phyloP scores from a whole-genome alignment of 2,797 vertebrate genomes.

The Sciurus carolinensis region DNA sequence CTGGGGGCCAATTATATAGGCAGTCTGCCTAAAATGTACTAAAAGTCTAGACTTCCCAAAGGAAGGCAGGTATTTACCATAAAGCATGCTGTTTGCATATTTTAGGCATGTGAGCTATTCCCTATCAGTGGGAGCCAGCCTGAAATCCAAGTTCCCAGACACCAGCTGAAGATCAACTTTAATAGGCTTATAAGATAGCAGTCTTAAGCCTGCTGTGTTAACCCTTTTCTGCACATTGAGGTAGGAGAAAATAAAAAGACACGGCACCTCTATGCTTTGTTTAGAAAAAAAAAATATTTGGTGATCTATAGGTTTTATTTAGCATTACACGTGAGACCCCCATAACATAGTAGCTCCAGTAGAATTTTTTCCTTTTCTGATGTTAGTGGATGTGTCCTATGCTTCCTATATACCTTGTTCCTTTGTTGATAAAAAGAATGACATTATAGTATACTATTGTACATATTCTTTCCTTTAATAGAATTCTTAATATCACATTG shows the following conservation, averaged over 20 bases:
- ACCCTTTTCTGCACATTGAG: constrained; percentile 1
- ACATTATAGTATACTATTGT: neutral
- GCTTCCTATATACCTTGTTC: neutral
- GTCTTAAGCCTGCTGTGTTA: neutral
- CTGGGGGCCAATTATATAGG: neutral
- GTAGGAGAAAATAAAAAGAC: neutral
- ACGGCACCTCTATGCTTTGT: neutral
- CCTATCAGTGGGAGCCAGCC: neutral
- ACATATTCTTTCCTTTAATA: neutral
- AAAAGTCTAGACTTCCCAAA: neutral
- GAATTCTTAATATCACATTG: neutral
- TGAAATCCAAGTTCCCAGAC: neutral
- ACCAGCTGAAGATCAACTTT: neutral
- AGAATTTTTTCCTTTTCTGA: neutral
- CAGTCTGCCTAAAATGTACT: neutral
- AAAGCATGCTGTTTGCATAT: neutral
- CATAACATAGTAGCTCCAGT: neutral
- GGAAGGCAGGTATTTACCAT: neutral
- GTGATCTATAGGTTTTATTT: neutral
- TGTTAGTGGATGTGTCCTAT: neutral
- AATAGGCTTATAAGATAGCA: neutral
- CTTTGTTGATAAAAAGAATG: neutral
- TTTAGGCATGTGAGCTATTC: neutral
- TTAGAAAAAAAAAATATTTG: neutral
- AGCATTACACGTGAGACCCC: neutral